Percentiles rank a stretch among this genome's conserved stretches.
Conservation (phyloP, 2,113 vertebrate genomes). For the Carollia perspicillata region DNA sequence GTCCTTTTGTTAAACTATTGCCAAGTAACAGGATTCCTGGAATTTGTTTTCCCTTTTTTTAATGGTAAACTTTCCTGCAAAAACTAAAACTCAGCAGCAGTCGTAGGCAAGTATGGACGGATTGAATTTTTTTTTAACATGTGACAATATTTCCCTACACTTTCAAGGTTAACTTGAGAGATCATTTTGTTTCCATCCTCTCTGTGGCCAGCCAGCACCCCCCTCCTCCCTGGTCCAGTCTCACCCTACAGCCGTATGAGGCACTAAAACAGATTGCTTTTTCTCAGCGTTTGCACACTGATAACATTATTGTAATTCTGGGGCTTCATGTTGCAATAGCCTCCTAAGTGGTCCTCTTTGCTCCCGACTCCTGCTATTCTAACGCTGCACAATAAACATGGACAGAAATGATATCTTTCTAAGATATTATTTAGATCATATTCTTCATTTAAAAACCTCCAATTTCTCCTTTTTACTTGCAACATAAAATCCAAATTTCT, state of each 20-base stretch:
- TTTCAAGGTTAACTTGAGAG: constrained; percentile 15
- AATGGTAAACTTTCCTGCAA: neutral
- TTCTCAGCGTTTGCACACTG: constrained; percentile 13
- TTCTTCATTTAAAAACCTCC: neutral
- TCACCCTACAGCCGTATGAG: neutral
- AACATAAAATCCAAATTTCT: neutral
- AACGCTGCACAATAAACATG: neutral
- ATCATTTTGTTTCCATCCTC: neutral
- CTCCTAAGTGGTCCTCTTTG: neutral
- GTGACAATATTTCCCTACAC: neutral
- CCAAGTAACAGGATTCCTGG: neutral
- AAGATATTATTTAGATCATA: neutral
- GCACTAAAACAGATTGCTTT: neutral
- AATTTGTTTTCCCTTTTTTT: neutral
- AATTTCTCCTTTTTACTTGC: neutral
- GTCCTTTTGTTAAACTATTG: neutral
- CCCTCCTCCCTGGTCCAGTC: neutral
- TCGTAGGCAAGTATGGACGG: neutral
- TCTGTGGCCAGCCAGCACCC: neutral
- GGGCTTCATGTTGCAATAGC: neutral
- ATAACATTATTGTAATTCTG: constrained; percentile 7
- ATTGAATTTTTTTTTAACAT: constrained; percentile 14
- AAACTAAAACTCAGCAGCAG: constrained; percentile 3
- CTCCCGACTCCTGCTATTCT: neutral
- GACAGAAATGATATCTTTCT: neutral